Percentiles rank a stretch among this genome's conserved stretches.
Conservation (phyloP, 2,888 invertebrate species). For the Coleophora deauratella region DNA sequence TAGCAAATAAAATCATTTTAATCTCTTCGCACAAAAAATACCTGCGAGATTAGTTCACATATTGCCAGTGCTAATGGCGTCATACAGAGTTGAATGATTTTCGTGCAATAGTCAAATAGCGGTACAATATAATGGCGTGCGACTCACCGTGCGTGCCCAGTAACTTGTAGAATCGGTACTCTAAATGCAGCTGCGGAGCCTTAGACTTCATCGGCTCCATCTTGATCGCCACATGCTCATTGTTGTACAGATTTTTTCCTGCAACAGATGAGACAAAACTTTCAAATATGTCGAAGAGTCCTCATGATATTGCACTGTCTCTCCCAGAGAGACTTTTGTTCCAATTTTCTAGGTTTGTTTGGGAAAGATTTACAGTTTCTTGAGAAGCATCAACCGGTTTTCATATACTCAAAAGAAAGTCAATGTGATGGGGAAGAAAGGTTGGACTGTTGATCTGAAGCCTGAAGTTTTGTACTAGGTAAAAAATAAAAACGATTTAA, state of each 20-base stretch:
- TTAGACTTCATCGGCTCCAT: constrained; percentile 99
- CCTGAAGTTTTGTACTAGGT: too few relatives aligned
- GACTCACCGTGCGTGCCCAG: constrained; percentile 96
- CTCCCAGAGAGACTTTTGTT: too few relatives aligned
- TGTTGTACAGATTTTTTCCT: constrained; percentile 99
- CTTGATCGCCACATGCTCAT: constrained; percentile 99
- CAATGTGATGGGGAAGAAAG: too few relatives aligned
- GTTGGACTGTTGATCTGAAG: too few relatives aligned
- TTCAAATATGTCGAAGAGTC: neutral
- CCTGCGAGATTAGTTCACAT: neutral
- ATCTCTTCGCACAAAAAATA: neutral
- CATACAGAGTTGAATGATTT: neutral
- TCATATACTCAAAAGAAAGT: too few relatives aligned
- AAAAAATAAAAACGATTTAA: too few relatives aligned
- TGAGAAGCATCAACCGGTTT: too few relatives aligned
- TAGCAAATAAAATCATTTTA: neutral
- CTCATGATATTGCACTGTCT: too few relatives aligned
- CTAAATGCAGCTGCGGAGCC: constrained; percentile 99
- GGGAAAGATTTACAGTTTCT: too few relatives aligned
- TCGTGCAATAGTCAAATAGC: neutral
- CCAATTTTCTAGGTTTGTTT: too few relatives aligned
- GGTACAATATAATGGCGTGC: constrained; percentile 5
- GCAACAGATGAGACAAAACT: constrained; percentile 58
- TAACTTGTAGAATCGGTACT: constrained; percentile 99
- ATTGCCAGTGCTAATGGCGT: neutral